Evolutionary conservation across 2,888 invertebrate genomes (phyloP), one percentile per base, ranked within the genome.

Genomic region (Drosophila borealis): DNA sequence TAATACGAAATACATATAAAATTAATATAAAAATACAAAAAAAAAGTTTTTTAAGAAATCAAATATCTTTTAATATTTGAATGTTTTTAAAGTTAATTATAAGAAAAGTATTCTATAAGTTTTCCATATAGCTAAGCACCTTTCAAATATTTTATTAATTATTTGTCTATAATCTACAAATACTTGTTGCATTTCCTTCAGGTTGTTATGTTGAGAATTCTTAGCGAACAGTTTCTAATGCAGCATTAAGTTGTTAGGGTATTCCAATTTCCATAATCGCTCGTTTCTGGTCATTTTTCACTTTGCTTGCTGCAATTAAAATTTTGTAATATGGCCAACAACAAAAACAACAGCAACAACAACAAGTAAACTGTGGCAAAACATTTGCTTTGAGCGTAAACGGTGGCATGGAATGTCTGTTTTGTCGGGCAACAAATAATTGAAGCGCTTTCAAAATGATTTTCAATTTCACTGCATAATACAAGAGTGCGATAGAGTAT

Each of bases 361-460:
- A 61, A 55, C 17, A 44, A 37, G 29, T 41, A 70, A 82, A 76
- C 65, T 82, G 72, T 75, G 83, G 86, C 86, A 78, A 80, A 65
- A 59, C 71, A 78, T 80, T 85, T 71, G 80, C 78, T 72, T 56
- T 34, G 46, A 70, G 48, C 53, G 67, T 74, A 80, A 86, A 76
- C 68, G 82, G 85, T 69, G 77, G 66, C 70, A 61, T 71, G 83
- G 88, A 86, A 88, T 88, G 78, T 66, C 42, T 73, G 69, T 56
- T 72, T 75, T 74, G 77, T 74, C 78, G 76, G 87, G 77, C 73
- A 79, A 49, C 66, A 68, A 84, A 88, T 88, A 82, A 88, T 74
- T 85, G 72, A 72, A 85, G 72, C 81, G 78, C 85, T 89, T 89
- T 89, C 82, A 81, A 83, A 79, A 78, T 69, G 64, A 84, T 80